Evolutionary conservation across 2,113 vertebrate species (phyloP).

Genomic region (Apistogramma diplotaenia): DNA sequence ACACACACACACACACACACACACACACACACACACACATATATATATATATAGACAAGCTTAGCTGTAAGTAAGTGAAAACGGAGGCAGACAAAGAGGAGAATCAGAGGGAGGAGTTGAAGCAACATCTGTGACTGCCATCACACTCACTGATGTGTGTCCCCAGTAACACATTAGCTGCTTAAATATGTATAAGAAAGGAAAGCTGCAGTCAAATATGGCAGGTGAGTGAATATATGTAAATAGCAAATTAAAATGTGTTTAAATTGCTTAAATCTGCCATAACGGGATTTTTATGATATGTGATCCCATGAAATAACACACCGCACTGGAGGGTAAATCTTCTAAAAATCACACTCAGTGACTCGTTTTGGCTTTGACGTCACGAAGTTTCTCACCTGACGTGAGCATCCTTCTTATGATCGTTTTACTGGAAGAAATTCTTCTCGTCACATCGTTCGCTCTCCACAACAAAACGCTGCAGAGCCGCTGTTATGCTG

Average conservation of each 20-base stretch:
- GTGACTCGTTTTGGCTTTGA: background rate
- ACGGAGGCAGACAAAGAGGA: background rate
- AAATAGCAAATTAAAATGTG: background rate
- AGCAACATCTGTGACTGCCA: slow-evolving; percentile 52
- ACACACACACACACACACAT: too few species aligned
- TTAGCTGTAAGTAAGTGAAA: slow-evolving; percentile 22
- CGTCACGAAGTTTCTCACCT: background rate
- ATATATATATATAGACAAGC: background rate
- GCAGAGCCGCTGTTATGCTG: background rate
- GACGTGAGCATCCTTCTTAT: background rate
- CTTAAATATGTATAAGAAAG: slow-evolving; percentile 40
- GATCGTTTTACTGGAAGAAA: background rate
- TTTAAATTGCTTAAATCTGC: background rate
- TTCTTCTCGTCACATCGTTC: background rate
- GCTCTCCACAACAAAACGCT: background rate
- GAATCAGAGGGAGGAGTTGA: slow-evolving; percentile 11
- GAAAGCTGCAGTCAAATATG: slow-evolving; percentile 27
- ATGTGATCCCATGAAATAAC: background rate
- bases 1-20: too few species aligned
- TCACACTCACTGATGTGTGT: slow-evolving; percentile 44
- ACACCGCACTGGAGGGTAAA: background rate
- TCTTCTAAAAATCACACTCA: background rate
- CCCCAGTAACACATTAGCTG: slow-evolving; percentile 42
- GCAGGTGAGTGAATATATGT: slow-evolving; percentile 23
- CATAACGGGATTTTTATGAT: background rate